Conservation (phyloP, 2,888 invertebrate genomes). For the Acanthosepion pharaonis region DNA sequence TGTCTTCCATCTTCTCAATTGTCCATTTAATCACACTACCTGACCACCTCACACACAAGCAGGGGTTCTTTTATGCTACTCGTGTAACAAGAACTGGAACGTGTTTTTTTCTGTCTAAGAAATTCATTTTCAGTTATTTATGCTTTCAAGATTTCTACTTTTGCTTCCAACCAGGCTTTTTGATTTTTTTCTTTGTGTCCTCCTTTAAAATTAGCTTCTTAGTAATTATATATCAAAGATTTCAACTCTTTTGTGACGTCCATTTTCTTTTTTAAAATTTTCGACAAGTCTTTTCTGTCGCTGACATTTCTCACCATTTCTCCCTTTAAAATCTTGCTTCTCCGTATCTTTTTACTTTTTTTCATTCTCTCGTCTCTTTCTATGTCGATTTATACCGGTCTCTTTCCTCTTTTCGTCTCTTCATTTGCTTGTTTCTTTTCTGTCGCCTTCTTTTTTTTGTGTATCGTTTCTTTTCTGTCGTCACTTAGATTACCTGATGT, state of each 20-base stretch:
- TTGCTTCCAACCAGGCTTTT: too few relatives aligned
- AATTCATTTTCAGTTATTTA: not conserved
- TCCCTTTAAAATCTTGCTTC: not conserved
- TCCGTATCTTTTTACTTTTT: not conserved
- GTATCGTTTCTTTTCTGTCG: too few relatives aligned
- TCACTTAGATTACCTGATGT: too few relatives aligned
- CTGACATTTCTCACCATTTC: too few relatives aligned
- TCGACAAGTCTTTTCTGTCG: too few relatives aligned
- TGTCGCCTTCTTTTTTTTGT: too few relatives aligned
- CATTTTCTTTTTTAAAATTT: too few relatives aligned
- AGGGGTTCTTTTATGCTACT: not conserved
- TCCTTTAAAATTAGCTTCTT: not conserved
- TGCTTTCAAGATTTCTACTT: not conserved
- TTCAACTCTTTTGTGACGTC: too few relatives aligned
- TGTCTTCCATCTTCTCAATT: not conserved
- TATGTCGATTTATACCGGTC: not conserved
- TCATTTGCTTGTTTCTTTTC: not conserved
- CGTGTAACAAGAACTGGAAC: not conserved
- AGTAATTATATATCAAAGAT: too few relatives aligned
- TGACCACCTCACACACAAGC: not conserved
- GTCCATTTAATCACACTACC: not conserved
- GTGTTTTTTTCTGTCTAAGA: not conserved
- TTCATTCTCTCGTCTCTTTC: not conserved
- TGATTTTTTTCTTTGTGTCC: not conserved
- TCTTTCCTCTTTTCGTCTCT: not conserved